Evolutionary conservation across 2,797 vertebrate species (phyloP).

Genomic region (Danio jaintianensis): DNA sequence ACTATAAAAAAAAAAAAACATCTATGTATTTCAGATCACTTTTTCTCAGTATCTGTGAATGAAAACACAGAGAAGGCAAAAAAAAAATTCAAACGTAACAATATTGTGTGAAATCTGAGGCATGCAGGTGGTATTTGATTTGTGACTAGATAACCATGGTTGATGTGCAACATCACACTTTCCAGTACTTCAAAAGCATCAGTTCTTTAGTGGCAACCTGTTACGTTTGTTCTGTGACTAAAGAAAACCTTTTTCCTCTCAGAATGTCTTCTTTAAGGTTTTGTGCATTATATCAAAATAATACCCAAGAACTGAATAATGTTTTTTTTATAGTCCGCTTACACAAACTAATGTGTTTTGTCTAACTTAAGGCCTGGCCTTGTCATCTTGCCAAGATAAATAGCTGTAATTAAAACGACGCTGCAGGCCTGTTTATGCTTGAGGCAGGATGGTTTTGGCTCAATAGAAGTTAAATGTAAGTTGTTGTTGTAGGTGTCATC

Average conservation of each 20-base stretch:
- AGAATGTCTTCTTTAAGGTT: slow-evolving; percentile 17
- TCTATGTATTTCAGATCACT: not conserved
- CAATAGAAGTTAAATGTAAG: slow-evolving; percentile 47
- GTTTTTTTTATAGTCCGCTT: slow-evolving; percentile 15
- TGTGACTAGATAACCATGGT: not conserved
- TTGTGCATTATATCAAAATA: slow-evolving; percentile 1
- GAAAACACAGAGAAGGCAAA: not conserved
- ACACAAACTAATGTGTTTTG: slow-evolving; percentile 27
- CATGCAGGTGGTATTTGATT: not conserved
- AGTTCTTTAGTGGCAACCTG: not conserved
- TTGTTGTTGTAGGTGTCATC: slow-evolving; percentile 40
- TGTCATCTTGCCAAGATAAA: slow-evolving; percentile 56
- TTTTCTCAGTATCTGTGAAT: not conserved
- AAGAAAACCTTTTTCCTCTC: slow-evolving; percentile 7
- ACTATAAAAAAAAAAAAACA: not conserved
- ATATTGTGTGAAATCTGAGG: not conserved
- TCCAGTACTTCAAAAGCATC: slow-evolving; percentile 14
- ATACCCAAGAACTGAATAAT: slow-evolving; percentile 7
- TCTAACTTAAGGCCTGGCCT: slow-evolving; percentile 13
- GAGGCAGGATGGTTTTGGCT: slow-evolving; percentile 30
- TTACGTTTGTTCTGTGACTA: not conserved
- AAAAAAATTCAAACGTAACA: not conserved
- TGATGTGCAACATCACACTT: not conserved
- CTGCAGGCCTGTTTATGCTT: slow-evolving; percentile 54
- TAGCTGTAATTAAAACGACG: slow-evolving; percentile 48